These are phyloP conservation scores for Drosophila prolongata DNA, from an alignment of 2,888 invertebrate genomes.

Conservation along the genomic window DNA sequence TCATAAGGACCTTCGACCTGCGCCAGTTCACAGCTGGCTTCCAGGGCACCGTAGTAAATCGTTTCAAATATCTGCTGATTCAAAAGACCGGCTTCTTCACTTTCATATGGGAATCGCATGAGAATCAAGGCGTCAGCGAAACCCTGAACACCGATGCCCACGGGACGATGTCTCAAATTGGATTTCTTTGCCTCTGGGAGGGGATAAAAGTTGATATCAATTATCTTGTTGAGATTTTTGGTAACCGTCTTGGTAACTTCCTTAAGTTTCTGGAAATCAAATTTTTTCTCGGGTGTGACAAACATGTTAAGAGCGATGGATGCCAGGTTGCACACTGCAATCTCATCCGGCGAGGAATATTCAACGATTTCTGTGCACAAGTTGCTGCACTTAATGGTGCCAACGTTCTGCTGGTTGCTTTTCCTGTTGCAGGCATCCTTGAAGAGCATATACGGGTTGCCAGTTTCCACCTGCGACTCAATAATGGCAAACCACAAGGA, in stretches of 20 bases:
- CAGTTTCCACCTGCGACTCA: conserved; percentile 98
- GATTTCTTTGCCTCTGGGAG: conserved; percentile 94
- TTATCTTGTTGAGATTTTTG: conserved; percentile 97
- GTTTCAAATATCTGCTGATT: conserved; percentile 99
- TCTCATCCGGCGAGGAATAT: conserved; percentile 95
- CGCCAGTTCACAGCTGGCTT: conserved; percentile 97
- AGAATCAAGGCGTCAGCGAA: conserved; percentile 98
- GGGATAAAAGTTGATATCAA: conserved; percentile 98
- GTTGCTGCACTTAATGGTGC: conserved; percentile 99
- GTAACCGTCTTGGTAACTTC: conserved; percentile 95
- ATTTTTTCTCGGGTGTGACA: conserved; percentile 90
- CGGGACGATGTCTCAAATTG: conserved; percentile 93
- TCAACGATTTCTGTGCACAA: conserved; percentile 99
- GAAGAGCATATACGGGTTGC: conserved; percentile 98
- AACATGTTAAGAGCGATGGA: conserved; percentile 98
- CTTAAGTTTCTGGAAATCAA: conserved; percentile 94
- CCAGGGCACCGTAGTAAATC: conserved; percentile 97
- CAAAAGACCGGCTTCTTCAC: conserved; percentile 91
- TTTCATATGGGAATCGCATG: conserved; percentile 97
- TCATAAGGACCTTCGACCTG: conserved; percentile 93
- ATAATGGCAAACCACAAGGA: conserved; percentile 97
- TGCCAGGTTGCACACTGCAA: conserved; percentile 99
- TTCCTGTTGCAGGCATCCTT: conserved; percentile 98
- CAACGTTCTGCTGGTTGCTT: conserved; percentile 98
- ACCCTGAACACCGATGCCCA: conserved; percentile 98